phyloP scores from a whole-genome alignment of 2,888 invertebrate species.

The Helobdella robusta region DNA sequence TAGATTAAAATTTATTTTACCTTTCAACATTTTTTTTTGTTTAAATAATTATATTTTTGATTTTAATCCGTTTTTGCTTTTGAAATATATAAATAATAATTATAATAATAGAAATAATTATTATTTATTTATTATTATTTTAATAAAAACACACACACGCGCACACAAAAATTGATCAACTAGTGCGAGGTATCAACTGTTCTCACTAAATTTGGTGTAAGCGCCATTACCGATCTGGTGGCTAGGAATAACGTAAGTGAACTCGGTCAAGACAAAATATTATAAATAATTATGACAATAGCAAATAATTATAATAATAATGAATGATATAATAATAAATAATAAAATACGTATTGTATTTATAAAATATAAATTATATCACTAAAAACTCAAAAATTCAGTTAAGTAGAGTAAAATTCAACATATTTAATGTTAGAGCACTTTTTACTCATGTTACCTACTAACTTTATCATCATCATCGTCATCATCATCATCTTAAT shows the following conservation, averaged over 20 bases:
- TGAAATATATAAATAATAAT: neutral
- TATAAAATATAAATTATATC: neutral
- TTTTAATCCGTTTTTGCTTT: neutral
- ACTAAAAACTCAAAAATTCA: neutral
- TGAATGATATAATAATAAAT: neutral
- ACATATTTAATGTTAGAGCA: neutral
- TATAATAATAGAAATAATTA: neutral
- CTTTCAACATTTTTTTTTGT: neutral
- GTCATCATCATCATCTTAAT: no score
- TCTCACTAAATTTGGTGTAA: constrained; percentile 28
- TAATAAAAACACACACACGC: no score
- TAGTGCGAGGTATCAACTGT: constrained; percentile 31
- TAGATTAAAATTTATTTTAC: no score
- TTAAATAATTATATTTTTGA: constrained; percentile 5
- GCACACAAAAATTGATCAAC: no score
- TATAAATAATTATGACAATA: constrained; percentile 3
- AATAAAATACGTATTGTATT: neutral
- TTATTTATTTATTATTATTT: no score
- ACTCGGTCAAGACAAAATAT: no score
- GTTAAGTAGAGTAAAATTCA: neutral
- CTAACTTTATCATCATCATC: constrained; percentile 7
- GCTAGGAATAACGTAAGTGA: constrained; percentile 28
- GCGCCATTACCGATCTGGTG: constrained; percentile 26
- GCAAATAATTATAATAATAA: neutral
- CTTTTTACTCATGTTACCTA: neutral